phyloP scores from a whole-genome alignment of 2,888 invertebrate species.

The Tridacna gigas region DNA sequence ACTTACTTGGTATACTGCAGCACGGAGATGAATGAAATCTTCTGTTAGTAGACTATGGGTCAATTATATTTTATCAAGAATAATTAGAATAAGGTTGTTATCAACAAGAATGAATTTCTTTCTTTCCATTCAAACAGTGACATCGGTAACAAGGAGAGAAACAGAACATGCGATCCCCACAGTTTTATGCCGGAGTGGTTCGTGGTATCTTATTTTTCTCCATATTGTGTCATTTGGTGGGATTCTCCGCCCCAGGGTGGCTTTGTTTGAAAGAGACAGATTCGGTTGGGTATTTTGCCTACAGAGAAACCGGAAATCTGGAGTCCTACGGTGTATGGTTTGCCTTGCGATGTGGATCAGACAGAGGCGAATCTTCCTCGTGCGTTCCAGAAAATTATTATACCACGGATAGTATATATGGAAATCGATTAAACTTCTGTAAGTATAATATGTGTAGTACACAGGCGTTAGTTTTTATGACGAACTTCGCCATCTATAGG shows the following conservation, averaged over 20 bases:
- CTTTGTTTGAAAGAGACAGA: constrained; percentile 12
- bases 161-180: constrained; percentile 13
- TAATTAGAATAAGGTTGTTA: too few species aligned
- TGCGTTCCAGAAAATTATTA: constrained; percentile 23
- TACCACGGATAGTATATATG: constrained; percentile 15
- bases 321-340: constrained; percentile 21
- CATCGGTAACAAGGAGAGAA: too few species aligned
- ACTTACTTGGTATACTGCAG: too few species aligned
- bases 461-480: too few species aligned
- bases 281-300: constrained; percentile 1
- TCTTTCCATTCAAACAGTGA: too few species aligned
- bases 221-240: constrained; percentile 16
- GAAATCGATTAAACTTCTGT: constrained; percentile 2
- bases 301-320: constrained; percentile 3
- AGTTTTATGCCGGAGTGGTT: constrained; percentile 20
- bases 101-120: too few species aligned
- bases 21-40: too few species aligned
- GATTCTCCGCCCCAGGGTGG: constrained; percentile 20
- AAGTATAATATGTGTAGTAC: background rate
- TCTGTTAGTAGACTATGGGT: too few species aligned
- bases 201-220: constrained; percentile 16
- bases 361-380: background rate
- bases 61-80: too few species aligned
- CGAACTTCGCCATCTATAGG: too few species aligned
- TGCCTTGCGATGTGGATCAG: constrained; percentile 4